Conservation (phyloP, 2,113 vertebrate species). For the Sebastes fasciatus region DNA sequence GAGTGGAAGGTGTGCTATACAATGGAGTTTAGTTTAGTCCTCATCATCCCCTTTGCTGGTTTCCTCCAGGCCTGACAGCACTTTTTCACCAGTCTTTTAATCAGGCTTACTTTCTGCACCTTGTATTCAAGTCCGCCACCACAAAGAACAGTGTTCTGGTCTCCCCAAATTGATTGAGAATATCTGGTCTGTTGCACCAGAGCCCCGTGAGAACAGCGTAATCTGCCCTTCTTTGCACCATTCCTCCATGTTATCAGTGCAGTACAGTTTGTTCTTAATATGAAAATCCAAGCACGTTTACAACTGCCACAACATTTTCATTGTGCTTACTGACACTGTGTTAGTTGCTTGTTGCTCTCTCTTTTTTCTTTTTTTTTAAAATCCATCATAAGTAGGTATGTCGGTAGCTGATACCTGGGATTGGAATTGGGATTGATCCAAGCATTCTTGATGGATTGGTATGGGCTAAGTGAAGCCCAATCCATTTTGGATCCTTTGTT, state of each 20-base stretch:
- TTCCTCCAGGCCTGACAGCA: conserved; percentile 14
- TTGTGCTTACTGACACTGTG: conserved; percentile 10
- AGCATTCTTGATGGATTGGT: background rate
- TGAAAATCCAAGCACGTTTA: background rate
- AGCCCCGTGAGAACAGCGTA: conserved; percentile 17
- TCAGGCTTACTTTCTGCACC: conserved; percentile 1
- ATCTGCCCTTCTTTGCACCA: conserved; percentile 20
- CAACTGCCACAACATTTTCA: conserved; percentile 27
- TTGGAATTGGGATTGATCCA: background rate
- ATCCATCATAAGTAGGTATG: background rate
- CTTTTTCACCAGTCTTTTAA: conserved; percentile 35
- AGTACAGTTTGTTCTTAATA: conserved; percentile 28
- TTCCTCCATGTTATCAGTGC: conserved; percentile 24
- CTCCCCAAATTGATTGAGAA: conserved; percentile 18
- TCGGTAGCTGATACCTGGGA: background rate
- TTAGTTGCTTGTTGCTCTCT: background rate
- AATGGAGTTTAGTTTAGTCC: conserved; percentile 15
- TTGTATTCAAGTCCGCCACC: background rate
- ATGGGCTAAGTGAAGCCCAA: background rate
- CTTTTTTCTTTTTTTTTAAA: too few relatives aligned
- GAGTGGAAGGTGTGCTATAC: conserved; percentile 25
- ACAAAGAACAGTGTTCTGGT: conserved; percentile 9
- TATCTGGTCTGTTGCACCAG: conserved; percentile 12
- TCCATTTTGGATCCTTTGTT: conserved; percentile 6
- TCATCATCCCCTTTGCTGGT: conserved; percentile 17